Conservation (phyloP, 2,888 invertebrate genomes). For the Papilio elwesi region DNA sequence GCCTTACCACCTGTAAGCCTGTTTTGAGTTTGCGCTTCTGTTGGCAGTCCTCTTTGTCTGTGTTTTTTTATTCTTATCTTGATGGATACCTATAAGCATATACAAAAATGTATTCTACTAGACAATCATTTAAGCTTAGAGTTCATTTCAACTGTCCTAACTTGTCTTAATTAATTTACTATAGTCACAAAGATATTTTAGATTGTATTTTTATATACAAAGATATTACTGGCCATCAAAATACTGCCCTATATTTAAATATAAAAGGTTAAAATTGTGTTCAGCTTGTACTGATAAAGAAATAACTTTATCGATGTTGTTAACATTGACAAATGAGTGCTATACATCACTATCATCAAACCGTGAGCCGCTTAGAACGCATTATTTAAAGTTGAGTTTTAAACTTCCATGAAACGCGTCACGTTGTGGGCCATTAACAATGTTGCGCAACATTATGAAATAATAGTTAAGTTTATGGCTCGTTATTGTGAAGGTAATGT, state of each 20-base stretch:
- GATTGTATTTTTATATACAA: too few relatives aligned
- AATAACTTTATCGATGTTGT: slow-evolving; percentile 1
- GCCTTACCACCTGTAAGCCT: too few relatives aligned
- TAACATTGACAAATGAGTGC: background rate
- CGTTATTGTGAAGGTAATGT: slow-evolving; percentile 13
- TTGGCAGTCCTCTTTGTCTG: too few relatives aligned
- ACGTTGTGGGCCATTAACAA: slow-evolving; percentile 40
- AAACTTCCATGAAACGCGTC: slow-evolving; percentile 24
- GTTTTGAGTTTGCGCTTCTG: too few relatives aligned
- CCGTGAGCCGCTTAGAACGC: background rate
- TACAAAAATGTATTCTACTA: too few relatives aligned
- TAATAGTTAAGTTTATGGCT: slow-evolving; percentile 44
- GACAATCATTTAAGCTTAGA: background rate
- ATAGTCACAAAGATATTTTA: background rate
- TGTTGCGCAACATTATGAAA: slow-evolving; percentile 50
- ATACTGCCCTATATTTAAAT: background rate
- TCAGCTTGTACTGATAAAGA: background rate
- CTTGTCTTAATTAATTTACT: background rate
- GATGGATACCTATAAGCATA: too few relatives aligned
- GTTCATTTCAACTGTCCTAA: background rate
- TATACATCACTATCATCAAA: slow-evolving; percentile 16
- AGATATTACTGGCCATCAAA: background rate
- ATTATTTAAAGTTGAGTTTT: slow-evolving; percentile 13
- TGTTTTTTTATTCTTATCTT: too few relatives aligned
- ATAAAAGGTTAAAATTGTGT: background rate